Percentiles rank a stretch among this genome's conserved stretches.
phyloP scores from a whole-genome alignment of 1,140 invertebrate species.

The Leptinotarsa defecta region DNA sequence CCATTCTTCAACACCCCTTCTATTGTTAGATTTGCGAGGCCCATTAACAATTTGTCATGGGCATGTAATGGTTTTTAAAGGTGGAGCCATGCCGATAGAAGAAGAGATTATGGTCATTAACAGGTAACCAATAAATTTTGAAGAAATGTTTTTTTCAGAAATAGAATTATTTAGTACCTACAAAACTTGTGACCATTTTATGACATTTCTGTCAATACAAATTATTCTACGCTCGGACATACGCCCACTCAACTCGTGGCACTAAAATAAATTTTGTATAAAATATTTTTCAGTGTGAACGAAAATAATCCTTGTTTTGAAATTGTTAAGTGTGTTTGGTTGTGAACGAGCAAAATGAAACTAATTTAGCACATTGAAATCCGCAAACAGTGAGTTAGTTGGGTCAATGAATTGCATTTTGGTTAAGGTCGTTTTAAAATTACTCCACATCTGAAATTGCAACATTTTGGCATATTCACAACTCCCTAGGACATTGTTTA shows the following conservation, averaged over 20 bases:
- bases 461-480: not conserved
- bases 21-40: not conserved
- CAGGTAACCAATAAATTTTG: too few relatives aligned
- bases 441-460: not conserved
- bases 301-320: slow-evolving; percentile 42
- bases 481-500: not conserved
- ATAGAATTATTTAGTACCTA: too few relatives aligned
- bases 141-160: too few relatives aligned
- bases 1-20: not conserved
- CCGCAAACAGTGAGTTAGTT: slow-evolving; percentile 23
- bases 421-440: slow-evolving; percentile 7
- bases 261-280: not conserved
- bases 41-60: not conserved
- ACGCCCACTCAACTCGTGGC: not conserved
- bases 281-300: slow-evolving; percentile 4
- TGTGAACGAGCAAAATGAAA: slow-evolving; percentile 26
- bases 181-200: too few relatives aligned
- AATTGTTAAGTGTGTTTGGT: slow-evolving; percentile 38
- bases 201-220: too few relatives aligned
- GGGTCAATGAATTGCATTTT: slow-evolving; percentile 32
- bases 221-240: not conserved
- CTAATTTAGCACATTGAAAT: slow-evolving; percentile 2
- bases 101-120: too few relatives aligned
- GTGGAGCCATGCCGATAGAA: not conserved
- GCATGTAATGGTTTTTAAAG: not conserved